Conservation (phyloP, 92 coral and sea anemone genomes). For the Palythoa caribaeorum region DNA sequence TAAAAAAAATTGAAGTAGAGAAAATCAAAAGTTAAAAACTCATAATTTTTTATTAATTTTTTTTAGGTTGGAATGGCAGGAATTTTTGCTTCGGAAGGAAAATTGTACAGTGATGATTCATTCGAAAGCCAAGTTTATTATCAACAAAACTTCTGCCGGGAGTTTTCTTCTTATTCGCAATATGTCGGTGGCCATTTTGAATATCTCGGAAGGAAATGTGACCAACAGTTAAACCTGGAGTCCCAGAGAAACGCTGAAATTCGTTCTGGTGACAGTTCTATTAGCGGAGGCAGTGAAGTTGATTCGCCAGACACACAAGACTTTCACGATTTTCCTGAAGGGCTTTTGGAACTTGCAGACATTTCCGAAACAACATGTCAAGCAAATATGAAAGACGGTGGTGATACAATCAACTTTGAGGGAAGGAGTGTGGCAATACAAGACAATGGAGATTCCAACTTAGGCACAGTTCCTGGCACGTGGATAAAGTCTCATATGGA, state of each 20-base stretch:
- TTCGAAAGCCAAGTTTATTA: constrained; percentile 42
- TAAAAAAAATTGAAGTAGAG: background rate
- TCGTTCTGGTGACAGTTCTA: constrained; percentile 13
- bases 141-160: constrained; percentile 37
- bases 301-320: constrained; percentile 13
- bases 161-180: constrained; percentile 33
- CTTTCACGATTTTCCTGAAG: constrained; percentile 33
- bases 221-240: background rate
- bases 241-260: background rate
- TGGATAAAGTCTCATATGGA: constrained; percentile 62
- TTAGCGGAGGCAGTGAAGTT: constrained; percentile 4
- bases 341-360: constrained; percentile 34
- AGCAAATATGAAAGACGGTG: constrained; percentile 3
- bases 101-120: constrained; percentile 34
- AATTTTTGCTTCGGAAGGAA: constrained; percentile 37
- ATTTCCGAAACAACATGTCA: constrained; percentile 33
- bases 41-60: background rate
- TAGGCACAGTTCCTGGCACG: constrained; percentile 70
- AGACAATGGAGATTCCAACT: constrained; percentile 45
- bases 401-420: constrained; percentile 20
- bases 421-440: constrained; percentile 10
- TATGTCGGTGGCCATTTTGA: constrained; percentile 22
- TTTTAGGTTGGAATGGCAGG: constrained; percentile 53
- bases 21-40: background rate
- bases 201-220: background rate